These are phyloP conservation scores for Ophioderma brevispina DNA, from an alignment of 35 echinoderm and acorn worm species.

Conservation along the genomic window DNA sequence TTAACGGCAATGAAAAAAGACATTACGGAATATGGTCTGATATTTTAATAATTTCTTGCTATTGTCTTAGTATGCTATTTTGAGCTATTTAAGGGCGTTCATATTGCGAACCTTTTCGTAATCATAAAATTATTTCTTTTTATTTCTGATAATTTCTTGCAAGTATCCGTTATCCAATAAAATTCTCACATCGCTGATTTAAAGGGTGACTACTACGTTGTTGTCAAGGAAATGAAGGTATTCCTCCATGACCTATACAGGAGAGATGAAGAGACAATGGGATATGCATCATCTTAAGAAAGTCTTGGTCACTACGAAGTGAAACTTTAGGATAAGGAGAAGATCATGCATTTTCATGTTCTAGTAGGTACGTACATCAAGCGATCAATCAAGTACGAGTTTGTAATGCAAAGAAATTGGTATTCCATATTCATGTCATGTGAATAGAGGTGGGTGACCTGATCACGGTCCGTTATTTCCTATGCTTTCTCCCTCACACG, in stretches of 20 bases:
- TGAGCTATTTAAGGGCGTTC: too few relatives aligned
- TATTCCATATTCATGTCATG: neutral
- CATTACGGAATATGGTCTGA: too few relatives aligned
- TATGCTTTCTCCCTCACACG: too few relatives aligned
- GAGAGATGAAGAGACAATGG: slow-evolving; percentile 65
- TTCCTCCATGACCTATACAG: slow-evolving; percentile 55
- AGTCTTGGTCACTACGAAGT: slow-evolving; percentile 70
- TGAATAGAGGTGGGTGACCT: neutral
- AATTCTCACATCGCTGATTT: slow-evolving; percentile 65
- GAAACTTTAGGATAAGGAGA: slow-evolving; percentile 70
- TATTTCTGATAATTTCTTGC: too few relatives aligned
- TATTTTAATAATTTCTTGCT: too few relatives aligned
- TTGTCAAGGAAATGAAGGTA: slow-evolving; percentile 45
- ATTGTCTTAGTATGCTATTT: too few relatives aligned
- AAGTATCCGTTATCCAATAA: slow-evolving; percentile 81
- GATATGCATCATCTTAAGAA: slow-evolving; percentile 78
- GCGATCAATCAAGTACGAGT: neutral
- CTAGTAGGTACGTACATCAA: too few relatives aligned
- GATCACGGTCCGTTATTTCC: neutral
- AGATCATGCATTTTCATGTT: slow-evolving; percentile 54
- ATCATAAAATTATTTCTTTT: too few relatives aligned
- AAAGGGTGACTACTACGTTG: slow-evolving; percentile 53
- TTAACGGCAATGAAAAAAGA: too few relatives aligned
- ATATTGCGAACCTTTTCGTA: too few relatives aligned
- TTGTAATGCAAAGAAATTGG: neutral